Conservation (phyloP, 2,797 vertebrate genomes). For the Danio tinwini region DNA sequence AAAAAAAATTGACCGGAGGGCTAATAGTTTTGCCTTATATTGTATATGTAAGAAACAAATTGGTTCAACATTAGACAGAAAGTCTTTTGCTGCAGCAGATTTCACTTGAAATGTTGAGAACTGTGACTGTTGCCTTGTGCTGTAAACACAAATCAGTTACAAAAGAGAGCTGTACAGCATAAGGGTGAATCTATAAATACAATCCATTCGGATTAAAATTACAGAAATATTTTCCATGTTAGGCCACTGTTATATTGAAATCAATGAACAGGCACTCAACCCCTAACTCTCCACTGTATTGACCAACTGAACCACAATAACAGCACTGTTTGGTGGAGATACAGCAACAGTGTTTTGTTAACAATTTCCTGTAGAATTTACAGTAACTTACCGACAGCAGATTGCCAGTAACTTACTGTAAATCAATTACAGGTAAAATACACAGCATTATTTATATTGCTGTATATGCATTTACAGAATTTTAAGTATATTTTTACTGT, state of each 20-base stretch:
- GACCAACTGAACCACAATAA: neutral
- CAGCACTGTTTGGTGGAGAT: neutral
- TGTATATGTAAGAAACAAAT: too few relatives aligned
- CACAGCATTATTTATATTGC: too few relatives aligned
- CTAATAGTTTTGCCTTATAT: too few relatives aligned
- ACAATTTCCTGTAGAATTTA: too few relatives aligned
- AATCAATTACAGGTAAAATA: too few relatives aligned
- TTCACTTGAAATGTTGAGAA: neutral
- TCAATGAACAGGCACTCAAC: conserved; percentile 7
- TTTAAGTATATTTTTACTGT: too few relatives aligned
- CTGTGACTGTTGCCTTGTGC: neutral
- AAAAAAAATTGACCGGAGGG: too few relatives aligned
- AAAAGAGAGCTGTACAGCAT: conserved; percentile 5
- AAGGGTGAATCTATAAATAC: conserved; percentile 3
- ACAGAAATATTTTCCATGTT: conserved; percentile 9
- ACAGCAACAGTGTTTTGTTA: neutral
- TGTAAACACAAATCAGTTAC: neutral
- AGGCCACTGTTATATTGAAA: neutral
- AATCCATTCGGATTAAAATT: conserved; percentile 21
- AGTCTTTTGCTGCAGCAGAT: neutral
- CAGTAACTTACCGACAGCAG: too few relatives aligned
- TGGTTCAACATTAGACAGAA: too few relatives aligned
- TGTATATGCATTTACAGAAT: too few relatives aligned
- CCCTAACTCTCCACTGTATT: neutral
- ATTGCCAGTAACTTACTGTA: too few relatives aligned